Evolutionary conservation across 2,797 vertebrate species (phyloP), one percentile per base, ranked within the genome.

Genomic region (Xerus rutilus): DNA sequence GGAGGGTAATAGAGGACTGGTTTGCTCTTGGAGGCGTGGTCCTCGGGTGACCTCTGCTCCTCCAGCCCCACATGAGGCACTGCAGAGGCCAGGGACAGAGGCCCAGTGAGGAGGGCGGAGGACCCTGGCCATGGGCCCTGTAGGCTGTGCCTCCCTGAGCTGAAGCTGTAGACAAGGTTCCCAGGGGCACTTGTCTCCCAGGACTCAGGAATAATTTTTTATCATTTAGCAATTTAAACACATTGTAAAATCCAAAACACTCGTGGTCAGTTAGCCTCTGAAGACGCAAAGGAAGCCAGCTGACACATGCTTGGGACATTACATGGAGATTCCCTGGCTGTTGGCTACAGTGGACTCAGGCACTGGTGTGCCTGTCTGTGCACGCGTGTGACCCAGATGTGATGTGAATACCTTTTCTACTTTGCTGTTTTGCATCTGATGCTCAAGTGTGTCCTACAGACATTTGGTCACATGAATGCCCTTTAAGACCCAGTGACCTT

Each of bases 331-430:
- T n/a, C 69, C 49, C 10, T 1, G 57, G 49, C 91, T 17, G 0
- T 11, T 8, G 45, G 21, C 7, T 59, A 35, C 70, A 83, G 35
- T 7, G 47, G 82, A 47, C 35, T 49, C 18, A 5, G 1, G 43
- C 8, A 0, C 3, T 9, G 20, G 17, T 25, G 14, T 1, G 35
- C 0, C 12, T 1, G 5, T 17, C 7, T 45, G 21, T 23, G 32
- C 69, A 32, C 21, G 7, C 9, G n/a, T 32, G 9, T 32, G 54
- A 1, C 62, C 0, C 0, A 2, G 65, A 69, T 7, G 23, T 43
- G 4, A 39, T 45, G 39, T 77, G 59, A 30, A 23, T 15, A 4
- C 3, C 45, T 35, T 47, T 62, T 45, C 81, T 20, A 8, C 69
- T 43, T 59, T 4, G 69, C 70, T 62, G 0, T 45, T 54, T 45